Evolutionary conservation across 2,797 vertebrate species (phyloP).

Genomic region (Ficedula albicollis): DNA sequence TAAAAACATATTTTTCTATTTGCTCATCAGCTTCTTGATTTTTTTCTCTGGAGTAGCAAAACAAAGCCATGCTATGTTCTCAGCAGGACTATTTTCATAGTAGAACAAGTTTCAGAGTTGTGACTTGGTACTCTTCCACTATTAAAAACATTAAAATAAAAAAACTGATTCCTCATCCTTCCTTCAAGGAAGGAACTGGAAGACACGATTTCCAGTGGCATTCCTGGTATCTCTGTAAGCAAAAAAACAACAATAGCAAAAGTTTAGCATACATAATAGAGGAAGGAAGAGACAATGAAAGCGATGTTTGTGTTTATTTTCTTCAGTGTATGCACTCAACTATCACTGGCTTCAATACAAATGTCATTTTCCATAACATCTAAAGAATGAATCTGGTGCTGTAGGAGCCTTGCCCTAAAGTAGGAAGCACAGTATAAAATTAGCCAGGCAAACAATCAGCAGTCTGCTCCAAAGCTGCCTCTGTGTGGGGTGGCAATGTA

Average conservation of each 20-base stretch:
- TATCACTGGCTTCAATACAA: not conserved
- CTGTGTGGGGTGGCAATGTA: not conserved
- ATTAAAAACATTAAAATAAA: constrained; percentile 41
- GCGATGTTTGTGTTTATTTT: constrained; percentile 15
- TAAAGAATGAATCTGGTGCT: not conserved
- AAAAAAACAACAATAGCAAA: constrained; percentile 1
- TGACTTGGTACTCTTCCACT: constrained; percentile 29
- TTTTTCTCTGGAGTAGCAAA: constrained; percentile 21
- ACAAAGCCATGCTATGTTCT: constrained; percentile 72
- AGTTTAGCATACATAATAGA: not conserved
- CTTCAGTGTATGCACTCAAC: not conserved
- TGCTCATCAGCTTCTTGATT: constrained; percentile 47
- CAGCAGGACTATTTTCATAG: constrained; percentile 55
- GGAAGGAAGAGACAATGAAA: constrained; percentile 21
- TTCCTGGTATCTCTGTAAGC: not conserved
- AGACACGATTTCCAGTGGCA: constrained; percentile 7
- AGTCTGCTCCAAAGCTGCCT: not conserved
- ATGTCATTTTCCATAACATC: not conserved
- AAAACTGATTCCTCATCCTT: constrained; percentile 11
- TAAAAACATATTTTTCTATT: constrained; percentile 47
- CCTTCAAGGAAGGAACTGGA: constrained; percentile 17
- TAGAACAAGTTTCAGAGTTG: constrained; percentile 58
- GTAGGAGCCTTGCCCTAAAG: not conserved
- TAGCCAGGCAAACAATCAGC: not conserved
- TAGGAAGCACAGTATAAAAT: not conserved